Base-by-base conservation (phyloP, 2,113 vertebrate species). In the Calypte anna region DNA sequence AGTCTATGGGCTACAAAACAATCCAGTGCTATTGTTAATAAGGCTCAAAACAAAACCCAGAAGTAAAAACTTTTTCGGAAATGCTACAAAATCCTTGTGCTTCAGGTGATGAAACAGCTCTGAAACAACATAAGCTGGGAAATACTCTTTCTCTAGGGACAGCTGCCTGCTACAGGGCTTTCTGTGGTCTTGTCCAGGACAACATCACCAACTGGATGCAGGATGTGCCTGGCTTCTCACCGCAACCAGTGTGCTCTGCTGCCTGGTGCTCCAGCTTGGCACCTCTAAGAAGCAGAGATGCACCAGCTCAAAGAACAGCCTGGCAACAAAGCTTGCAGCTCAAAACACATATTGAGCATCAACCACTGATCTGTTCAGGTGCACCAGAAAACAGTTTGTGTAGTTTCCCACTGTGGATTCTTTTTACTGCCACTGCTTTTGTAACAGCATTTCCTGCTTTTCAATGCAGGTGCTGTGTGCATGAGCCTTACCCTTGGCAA, bases 211-310 rank as follows among this genome's bases (percentile, higher is more conserved):
- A 36, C 36, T 75, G 31, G 33, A 80, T 24, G 36, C 30, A 91
- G 36, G 51, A 82, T 0, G 0, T 31, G 59, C 38, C 62, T 64
- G 55, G 31, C 54, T 79, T 74, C 57, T 54, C 25, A 48, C 61
- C 24, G 7, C 12, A 74, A 24, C 53, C 0, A 0, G 2, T 14
- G 12, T 38, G 31, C 59, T 70, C 27, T 3, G 7, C 66, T 64
- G 44, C 30, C 24, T 55, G 27, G 43, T 73, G 46, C 21, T 67
- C 58, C 48, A 88, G 38, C 53, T 78, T 78, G 59, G 61, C 28
- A 78, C 18, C 38, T 78, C 74, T 44, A 55, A 81, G 64, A 58
- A 80, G 23, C 51, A 73, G 75, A 90, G 40, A 54, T 18, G 20
- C 24, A 73, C 22, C 27, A 68, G 67, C 63, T 74, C 50, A 85